Base-by-base conservation (phyloP, 2,113 vertebrate genomes). In the Ophiodon elongatus region DNA sequence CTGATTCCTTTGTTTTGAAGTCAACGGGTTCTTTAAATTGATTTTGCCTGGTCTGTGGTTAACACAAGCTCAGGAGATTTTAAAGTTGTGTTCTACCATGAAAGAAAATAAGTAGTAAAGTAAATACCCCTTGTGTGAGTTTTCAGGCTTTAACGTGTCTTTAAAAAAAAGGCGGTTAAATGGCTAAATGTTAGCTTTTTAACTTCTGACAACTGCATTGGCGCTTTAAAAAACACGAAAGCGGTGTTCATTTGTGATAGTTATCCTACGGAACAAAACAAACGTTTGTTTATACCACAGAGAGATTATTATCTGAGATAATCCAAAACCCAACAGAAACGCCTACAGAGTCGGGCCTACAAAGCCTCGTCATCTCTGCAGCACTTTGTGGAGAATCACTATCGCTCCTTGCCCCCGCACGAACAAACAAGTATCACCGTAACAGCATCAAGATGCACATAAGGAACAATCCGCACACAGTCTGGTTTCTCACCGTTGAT, bases 401-500 rank as follows among this genome's bases (percentile, higher is more conserved):
- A 54, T 54, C 9, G 29, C 54, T 68, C 39, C 23, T n/a, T 41
- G 4, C 15, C 19, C 33, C 23, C 35, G 6, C 43, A 54, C 11
- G 41, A 39, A 64, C 2, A 57, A 25, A 47, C 21, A 6, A 9
- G 50, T 31, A 60, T 56, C 23, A n/a, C 8, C 8, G 21, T 54
- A n/a, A 43, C 17, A 47, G 27, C 19, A 47, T 50, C 23, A 41
- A 59, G 31, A 29, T 4, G 17, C 23, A 10, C 17, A 7, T 27
- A 13, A 25, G 2, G 33, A 41, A 54, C 8, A 65, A 29, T 17
- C 14, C 4, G 25, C 35, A 39, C 8, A 4, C n/a, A 11, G 35
- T 43, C 4, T 14, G 8, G 1, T 59, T 78, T 69, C 91, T 97
- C 95, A 99, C 98, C 98, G 13, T 97, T 98, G 84, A 99, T 99